A percentile compares a stretch with the other conserved stretches of the same genome.
Evolutionary conservation across 2,888 invertebrate genomes (phyloP).

Genomic region (Entomobrya multifasciata): DNA sequence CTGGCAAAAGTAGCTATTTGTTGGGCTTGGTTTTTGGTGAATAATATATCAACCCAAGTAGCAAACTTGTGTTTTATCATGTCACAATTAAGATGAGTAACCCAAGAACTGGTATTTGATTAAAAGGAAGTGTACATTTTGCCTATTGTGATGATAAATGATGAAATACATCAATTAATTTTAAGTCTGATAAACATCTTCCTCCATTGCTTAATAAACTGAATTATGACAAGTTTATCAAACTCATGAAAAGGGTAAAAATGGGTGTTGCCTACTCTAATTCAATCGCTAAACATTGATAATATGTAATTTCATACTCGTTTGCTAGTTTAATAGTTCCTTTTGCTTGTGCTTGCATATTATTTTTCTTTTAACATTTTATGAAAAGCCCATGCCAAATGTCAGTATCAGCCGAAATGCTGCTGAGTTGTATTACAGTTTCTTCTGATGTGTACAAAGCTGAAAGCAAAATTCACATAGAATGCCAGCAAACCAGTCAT

Average conservation of each 20-base stretch:
- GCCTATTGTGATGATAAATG: constrained; percentile 1
- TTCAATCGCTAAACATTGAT: too few species aligned
- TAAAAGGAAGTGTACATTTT: too few species aligned
- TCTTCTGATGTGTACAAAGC: constrained; percentile 9
- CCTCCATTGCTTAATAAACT: background rate
- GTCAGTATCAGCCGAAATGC: background rate
- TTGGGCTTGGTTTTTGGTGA: too few species aligned
- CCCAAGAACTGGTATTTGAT: too few species aligned
- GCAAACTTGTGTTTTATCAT: too few species aligned
- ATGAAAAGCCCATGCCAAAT: constrained; percentile 6
- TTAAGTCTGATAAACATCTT: constrained; percentile 9
- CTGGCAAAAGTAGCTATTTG: too few species aligned
- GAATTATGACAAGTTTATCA: constrained; percentile 32
- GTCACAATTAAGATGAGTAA: too few species aligned
- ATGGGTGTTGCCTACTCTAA: background rate
- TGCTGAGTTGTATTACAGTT: background rate
- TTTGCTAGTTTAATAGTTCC: too few species aligned
- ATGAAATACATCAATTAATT: background rate
- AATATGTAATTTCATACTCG: too few species aligned
- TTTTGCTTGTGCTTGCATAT: background rate
- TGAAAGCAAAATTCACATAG: constrained; percentile 8
- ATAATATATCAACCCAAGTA: too few species aligned
- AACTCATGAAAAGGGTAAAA: background rate
- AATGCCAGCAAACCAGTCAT: constrained; percentile 56
- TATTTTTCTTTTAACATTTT: background rate